Base-by-base conservation (phyloP, 30 jellyfish, hydroid and myxozoan genomes). In the Haliclystus octoradiatus region DNA sequence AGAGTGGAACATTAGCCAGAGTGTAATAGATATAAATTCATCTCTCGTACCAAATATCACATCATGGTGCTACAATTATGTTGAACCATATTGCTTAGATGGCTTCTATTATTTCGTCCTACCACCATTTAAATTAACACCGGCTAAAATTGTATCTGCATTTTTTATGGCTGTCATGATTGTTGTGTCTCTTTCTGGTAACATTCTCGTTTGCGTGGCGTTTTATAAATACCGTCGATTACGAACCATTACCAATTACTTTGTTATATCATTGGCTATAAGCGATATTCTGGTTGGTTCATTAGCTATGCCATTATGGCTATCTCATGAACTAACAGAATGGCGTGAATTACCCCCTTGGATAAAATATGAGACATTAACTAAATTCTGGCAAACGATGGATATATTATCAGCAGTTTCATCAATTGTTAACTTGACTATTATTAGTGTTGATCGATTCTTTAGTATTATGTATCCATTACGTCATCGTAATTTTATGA, bases 291-390 rank as follows among this genome's bases (percentile, higher is more conserved):
- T 84, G 22, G 95, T 84, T 0, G 95, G 94, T 2, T 22, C 87
- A 1, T 53, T 84, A 0, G 79, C 93, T 3, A 84, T 84, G 83
- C 95, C 95, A 7, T 63, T 84, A 67, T 84, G 95, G 95, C 28
- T 84, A 34, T 76, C 93, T 2, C 62, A 74, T 50, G 95, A 76
- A 49, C 69, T 83, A 31, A 75, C 85, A 2, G 91, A 66, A 31
- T 74, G 83, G 89, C 69, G 47, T 26, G 29, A 62, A 5, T 68
- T 84, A 33, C 95, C 95, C 23, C 31, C 26, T 23, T 84, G 92
- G 92, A 76, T 84, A 50, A 79, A 84, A 27, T 53, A 47, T 53
- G 4, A 5, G 23, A 76, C 15, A 74, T 63, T 84, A 64, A 40
- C 26, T 34, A 32, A 62, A 26, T 71, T 77, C 71, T 66, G 79